Evolutionary conservation across 2,797 vertebrate genomes (phyloP).

Genomic region (Labroides dimidiatus): DNA sequence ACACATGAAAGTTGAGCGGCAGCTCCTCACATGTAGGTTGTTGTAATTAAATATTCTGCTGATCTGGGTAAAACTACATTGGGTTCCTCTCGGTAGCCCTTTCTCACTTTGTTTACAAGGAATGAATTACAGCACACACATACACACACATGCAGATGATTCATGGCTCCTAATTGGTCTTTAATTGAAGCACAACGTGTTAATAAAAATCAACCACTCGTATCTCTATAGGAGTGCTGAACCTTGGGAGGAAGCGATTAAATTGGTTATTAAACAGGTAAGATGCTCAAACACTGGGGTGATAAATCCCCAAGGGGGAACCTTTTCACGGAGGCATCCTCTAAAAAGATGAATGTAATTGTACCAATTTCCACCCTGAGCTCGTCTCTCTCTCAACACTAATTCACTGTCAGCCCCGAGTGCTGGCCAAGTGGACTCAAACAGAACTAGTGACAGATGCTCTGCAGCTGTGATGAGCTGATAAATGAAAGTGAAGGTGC

Average conservation of each 20-base stretch:
- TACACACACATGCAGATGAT: conserved; percentile 47
- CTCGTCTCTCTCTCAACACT: conserved; percentile 37
- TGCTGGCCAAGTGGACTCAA: conserved; percentile 38
- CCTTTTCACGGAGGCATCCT: conserved; percentile 56
- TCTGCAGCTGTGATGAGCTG: conserved; percentile 9
- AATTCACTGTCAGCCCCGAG: conserved; percentile 48
- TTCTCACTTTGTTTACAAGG: conserved; percentile 58
- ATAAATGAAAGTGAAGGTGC: conserved; percentile 39
- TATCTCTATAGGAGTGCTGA: conserved; percentile 76
- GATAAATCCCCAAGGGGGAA: conserved; percentile 69
- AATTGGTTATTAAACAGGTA: conserved; percentile 83
- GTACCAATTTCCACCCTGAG: conserved; percentile 54
- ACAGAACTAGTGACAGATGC: conserved; percentile 49
- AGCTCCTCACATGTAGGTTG: not conserved
- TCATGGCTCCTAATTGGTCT: conserved; percentile 75
- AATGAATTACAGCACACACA: conserved; percentile 54
- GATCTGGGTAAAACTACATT: conserved; percentile 19
- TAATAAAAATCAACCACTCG: conserved; percentile 77
- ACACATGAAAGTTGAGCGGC: conserved; percentile 6
- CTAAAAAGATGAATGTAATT: conserved; percentile 65
- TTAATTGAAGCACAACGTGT: conserved; percentile 77
- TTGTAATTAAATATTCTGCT: conserved; percentile 36
- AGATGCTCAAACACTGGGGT: conserved; percentile 67
- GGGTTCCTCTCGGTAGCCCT: conserved; percentile 30
- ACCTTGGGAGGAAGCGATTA: conserved; percentile 77